phyloP scores from a whole-genome alignment of 2,888 invertebrate species.

The Tinea semifulvella region DNA sequence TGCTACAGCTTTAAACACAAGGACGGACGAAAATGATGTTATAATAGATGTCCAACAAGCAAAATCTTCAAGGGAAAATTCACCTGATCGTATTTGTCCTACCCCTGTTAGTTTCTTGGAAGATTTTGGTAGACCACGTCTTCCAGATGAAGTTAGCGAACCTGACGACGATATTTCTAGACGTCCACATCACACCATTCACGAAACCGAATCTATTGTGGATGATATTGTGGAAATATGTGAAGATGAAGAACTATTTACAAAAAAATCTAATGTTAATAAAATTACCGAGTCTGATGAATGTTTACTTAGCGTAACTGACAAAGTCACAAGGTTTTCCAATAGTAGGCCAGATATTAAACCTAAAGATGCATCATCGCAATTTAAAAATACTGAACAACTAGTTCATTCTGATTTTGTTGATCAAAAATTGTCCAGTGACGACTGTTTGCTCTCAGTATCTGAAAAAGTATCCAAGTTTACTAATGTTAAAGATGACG shows the following conservation, averaged over 20 bases:
- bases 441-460: constrained; percentile 72
- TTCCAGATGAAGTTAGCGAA: constrained; percentile 78
- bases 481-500: constrained; percentile 51
- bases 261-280: constrained; percentile 38
- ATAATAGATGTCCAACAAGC: constrained; percentile 76
- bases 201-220: constrained; percentile 70
- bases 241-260: constrained; percentile 59
- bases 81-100: constrained; percentile 76
- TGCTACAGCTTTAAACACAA: constrained; percentile 59
- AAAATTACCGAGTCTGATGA: constrained; percentile 53
- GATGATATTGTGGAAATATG: constrained; percentile 65
- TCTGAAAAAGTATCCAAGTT: constrained; percentile 76
- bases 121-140: constrained; percentile 70
- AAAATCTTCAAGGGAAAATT: constrained; percentile 78
- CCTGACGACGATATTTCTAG: constrained; percentile 72
- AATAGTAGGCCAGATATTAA: constrained; percentile 44
- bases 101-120: constrained; percentile 69
- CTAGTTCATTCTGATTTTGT: constrained; percentile 59
- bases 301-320: constrained; percentile 62
- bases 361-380: constrained; percentile 31
- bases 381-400: constrained; percentile 41
- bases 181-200: constrained; percentile 47
- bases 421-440: constrained; percentile 58
- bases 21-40: constrained; percentile 66
- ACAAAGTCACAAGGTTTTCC: constrained; percentile 63